Evolutionary conservation across 2,113 vertebrate genomes (phyloP).

Genomic region (Callipepla squamata): DNA sequence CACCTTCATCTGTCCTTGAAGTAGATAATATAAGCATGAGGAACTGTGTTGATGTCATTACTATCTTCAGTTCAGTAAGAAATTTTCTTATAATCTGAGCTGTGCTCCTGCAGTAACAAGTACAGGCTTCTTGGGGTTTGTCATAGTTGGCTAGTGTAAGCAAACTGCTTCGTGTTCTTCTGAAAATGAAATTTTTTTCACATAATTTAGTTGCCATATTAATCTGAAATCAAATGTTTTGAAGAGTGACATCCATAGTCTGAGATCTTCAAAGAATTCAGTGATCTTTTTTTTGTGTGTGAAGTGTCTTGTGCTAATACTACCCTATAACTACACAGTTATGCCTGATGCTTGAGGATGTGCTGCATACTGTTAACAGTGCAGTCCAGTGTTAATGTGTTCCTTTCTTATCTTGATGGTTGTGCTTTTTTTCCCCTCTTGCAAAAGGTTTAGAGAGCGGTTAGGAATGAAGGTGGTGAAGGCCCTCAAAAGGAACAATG

Average conservation of each 20-base stretch:
- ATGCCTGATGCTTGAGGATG: not conserved
- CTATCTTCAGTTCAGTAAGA: not conserved
- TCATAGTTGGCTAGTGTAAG: not conserved
- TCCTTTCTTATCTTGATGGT: not conserved
- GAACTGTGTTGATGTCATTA: not conserved
- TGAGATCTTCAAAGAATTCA: not conserved
- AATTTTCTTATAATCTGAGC: not conserved
- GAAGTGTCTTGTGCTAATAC: not conserved
- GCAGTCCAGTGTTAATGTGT: not conserved
- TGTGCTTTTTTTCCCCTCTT: conserved; percentile 32
- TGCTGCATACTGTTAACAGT: not conserved
- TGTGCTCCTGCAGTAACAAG: not conserved
- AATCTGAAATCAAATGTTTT: too few relatives aligned
- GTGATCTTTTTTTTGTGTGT: not conserved
- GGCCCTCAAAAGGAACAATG: conserved; percentile 95
- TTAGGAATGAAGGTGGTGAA: conserved; percentile 97
- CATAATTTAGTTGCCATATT: too few relatives aligned
- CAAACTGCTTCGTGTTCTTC: not conserved
- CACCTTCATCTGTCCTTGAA: not conserved
- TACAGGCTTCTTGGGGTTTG: not conserved
- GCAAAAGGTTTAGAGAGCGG: conserved; percentile 92
- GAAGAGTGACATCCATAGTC: not conserved
- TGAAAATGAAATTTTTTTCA: not conserved
- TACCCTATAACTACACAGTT: not conserved
- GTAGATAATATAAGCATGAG: not conserved